Base-by-base conservation (phyloP, 2,888 invertebrate species). In the Ophioninae sp. region DNA sequence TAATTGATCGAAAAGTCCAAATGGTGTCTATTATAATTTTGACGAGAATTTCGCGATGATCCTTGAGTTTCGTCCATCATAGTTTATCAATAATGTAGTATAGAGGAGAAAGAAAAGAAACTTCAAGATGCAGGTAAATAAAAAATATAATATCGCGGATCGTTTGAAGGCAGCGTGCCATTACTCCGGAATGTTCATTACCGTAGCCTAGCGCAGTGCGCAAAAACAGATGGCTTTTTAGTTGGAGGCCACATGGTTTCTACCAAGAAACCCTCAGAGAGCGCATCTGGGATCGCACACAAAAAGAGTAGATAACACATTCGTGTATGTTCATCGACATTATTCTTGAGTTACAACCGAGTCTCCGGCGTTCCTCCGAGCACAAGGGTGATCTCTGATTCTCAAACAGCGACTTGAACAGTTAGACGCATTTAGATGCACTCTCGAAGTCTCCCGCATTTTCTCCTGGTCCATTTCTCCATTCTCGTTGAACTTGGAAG, bases 241-340 rank as follows among this genome's bases (percentile, higher is more conserved):
- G 85, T 88, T 85, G 86, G 59, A 23, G 84, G 83, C 89, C 91
- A 91, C 89, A 91, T 90, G 91, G 90, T 88, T 87, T 64, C 64
- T 80, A 84, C 84, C 70, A 59, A 85, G 87, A 86, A 84, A 65
- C 82, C 70, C 84, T 85, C 74, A 83, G 82, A 81, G 85, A 83
- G 83, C 86, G 85, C 87, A 86, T 87, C 86, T 86, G 84, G 84
- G 85, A 67, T 84, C 50, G 17, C 50, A 50, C 50, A 50, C 17
- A 50, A 0, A 50, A 17, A 50, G 17, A 50, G 30, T 50, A 50
- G 17, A 50, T 50, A 50, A 17, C 13, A 7, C 50, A 13, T 5
- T 17, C 50, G 30, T 50, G 59, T 44, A 21, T 13, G 7, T 13
- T 59, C 41, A 72, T 50, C 21, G 13, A 37, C 21, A 41, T 77